Conservation (phyloP, 1,140 invertebrate species). For the Steinernema khuongi region DNA sequence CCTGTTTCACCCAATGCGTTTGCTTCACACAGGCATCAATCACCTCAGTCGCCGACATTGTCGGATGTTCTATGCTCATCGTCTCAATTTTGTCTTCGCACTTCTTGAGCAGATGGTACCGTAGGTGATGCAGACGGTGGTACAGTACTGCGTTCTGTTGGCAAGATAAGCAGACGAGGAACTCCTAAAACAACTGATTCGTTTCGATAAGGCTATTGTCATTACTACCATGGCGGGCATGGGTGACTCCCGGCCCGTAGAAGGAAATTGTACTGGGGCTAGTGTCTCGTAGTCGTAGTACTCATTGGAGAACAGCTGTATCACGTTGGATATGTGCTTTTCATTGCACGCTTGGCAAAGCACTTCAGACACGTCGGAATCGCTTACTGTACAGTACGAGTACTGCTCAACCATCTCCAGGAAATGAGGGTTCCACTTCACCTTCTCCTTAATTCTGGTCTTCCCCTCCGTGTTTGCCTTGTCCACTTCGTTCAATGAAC, state of each 20-base stretch:
- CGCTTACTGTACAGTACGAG: constrained; percentile 13
- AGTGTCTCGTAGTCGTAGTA: constrained; percentile 33
- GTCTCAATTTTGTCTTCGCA: constrained; percentile 34
- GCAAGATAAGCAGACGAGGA: constrained; percentile 25
- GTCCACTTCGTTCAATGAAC: constrained; percentile 30
- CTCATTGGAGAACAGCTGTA: constrained; percentile 15
- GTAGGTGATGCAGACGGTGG: constrained; percentile 35
- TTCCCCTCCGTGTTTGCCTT: constrained; percentile 28
- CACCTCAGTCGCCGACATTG: not conserved
- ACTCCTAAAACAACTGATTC: constrained; percentile 26
- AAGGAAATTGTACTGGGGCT: not conserved
- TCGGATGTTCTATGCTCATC: constrained; percentile 11
- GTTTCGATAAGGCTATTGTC: not conserved
- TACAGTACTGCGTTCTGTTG: constrained; percentile 19
- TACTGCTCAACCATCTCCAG: constrained; percentile 27
- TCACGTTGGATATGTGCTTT: not conserved
- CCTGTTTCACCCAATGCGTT: constrained; percentile 18
- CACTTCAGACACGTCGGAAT: not conserved
- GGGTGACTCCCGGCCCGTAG: constrained; percentile 21
- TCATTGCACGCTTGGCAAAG: constrained; percentile 14
- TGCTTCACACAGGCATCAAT: constrained; percentile 21
- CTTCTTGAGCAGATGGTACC: constrained; percentile 21
- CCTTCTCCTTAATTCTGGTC: constrained; percentile 6
- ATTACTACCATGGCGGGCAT: constrained; percentile 21
- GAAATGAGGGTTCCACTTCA: constrained; percentile 20